Percentiles rank a stretch among this genome's conserved stretches.
Conservation (phyloP, 2,888 invertebrate species). For the Spodoptera picta region DNA sequence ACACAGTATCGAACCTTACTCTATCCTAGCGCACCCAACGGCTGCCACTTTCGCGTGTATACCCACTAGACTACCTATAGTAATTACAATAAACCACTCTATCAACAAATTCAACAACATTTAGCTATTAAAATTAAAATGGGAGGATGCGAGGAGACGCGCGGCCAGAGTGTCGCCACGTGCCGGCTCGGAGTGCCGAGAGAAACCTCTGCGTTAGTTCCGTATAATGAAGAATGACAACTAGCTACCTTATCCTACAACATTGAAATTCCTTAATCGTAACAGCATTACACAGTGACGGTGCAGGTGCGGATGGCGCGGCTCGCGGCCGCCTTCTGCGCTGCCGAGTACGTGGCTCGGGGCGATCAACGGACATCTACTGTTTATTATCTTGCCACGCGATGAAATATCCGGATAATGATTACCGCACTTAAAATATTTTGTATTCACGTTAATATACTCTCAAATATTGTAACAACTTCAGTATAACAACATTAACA, state of each 20-base stretch:
- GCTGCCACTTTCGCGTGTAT: conserved; percentile 77
- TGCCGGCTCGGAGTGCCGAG: conserved; percentile 50
- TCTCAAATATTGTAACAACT: conserved; percentile 89
- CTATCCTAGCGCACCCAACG: conserved; percentile 79
- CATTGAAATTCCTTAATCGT: conserved; percentile 75
- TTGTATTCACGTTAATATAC: conserved; percentile 86
- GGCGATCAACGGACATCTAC: conserved; percentile 65
- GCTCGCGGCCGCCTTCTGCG: conserved; percentile 16
- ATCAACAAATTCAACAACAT: conserved; percentile 88
- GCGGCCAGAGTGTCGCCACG: conserved; percentile 49
- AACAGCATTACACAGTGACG: conserved; percentile 63
- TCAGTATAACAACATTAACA: conserved; percentile 89
- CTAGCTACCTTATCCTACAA: conserved; percentile 82
- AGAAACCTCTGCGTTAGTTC: conserved; percentile 47
- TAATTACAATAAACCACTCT: conserved; percentile 85
- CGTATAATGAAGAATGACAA: conserved; percentile 70
- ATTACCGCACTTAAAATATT: conserved; percentile 80
- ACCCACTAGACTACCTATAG: conserved; percentile 81
- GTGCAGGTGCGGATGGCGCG: conserved; percentile 53
- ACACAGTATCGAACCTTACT: conserved; percentile 80
- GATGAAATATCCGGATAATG: conserved; percentile 71
- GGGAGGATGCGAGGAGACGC: conserved; percentile 70
- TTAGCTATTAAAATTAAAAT: conserved; percentile 86
- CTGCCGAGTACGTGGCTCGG: conserved; percentile 22
- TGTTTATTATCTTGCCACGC: conserved; percentile 82